Base-by-base conservation (phyloP, 2,797 vertebrate species). In the Thaleichthys pacificus region DNA sequence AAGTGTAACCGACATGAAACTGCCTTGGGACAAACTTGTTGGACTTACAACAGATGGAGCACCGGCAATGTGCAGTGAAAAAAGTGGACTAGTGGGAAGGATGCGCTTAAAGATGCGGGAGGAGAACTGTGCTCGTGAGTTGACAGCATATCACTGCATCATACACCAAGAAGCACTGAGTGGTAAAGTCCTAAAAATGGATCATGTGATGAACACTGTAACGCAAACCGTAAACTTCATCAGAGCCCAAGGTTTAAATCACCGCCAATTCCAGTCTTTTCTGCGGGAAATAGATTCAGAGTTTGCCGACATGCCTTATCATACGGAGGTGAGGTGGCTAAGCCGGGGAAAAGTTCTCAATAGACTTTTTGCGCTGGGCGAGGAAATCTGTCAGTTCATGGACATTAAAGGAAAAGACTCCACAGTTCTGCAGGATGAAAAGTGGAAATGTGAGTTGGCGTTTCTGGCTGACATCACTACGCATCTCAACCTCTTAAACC, bases 401-500 rank as follows among this genome's bases (percentile, higher is more conserved):
- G 68, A 78, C 30, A 74, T 47, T 64, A 71, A 71, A 63, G 64
- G 62, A 60, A 74, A 73, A 65, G 35, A 60, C 70, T 11, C n/a
- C n/a, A 38, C 24, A 32, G 28, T 19, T 12, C 19, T 69, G 19
- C 8, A 3, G 65, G 69, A 71, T 47, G 69, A 56, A 63, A 71
- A 64, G 65, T 76, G 64, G 63, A 17, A 22, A 24, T 24, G 63
- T 19, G 60, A 76, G 21, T 56, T 71, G 42, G 69, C 42, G 2
- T 68, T 71, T 71, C 35, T 66, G 26, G 30, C 4, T 57, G 69
- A 76, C 58, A 68, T 68, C 30, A 68, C 49, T 2, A 12, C 11
- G 3, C 74, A 80, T 73, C 73, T 76, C 12, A 79, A 9, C 3
- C 47, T 24, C 30, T n/a, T 80, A 51, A 76, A 77, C 57, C 74